Base-by-base conservation (phyloP, 2,113 vertebrate species). In the Atrichornis clamosus region DNA sequence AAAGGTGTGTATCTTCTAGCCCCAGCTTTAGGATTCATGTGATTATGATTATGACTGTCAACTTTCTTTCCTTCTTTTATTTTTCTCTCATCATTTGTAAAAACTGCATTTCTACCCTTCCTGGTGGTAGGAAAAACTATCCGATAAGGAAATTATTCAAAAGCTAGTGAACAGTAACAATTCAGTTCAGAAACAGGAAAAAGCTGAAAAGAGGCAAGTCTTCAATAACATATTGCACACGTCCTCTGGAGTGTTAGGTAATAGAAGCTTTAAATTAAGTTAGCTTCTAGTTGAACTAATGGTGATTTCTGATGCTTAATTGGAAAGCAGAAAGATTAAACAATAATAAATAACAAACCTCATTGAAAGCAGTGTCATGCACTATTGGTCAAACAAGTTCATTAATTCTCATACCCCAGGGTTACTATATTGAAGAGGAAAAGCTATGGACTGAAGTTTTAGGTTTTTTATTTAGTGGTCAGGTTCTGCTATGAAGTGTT, bases 261-360 rank as follows among this genome's bases (percentile, higher is more conserved):
- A 82, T 11, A 78, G 52, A 86, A 74, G n/a, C 6, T 96, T 94
- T 95, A 92, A 87, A 95, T 95, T 94, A 50, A 77, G 88, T 90
- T 93, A 90, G 62, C 72, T 91, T 95, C 81, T 76, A 33, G 65
- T n/a, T 60, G 80, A 88, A 96, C 79, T 91, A 92, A 72, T 44
- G 84, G 49, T 73, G 77, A 88, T 84, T 92, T 95, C 52, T 90
- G 52, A 53, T 47, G 28, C 24, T 77, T 89, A 86, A 92, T 70
- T 89, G 37, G 52, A 95, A 84, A 47, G 73, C 22, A 64, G 91
- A 78, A 94, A 86, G 28, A 46, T 92, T 89, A 77, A 92, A 91
- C 58, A 90, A 89, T 88, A 86, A 62, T 74, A 94, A 87, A 52
- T 35, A 94, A 60, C 32, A 91, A 87, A 68, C 50, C n/a, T 50